These are phyloP conservation scores for Arge pagana DNA, from an alignment of 2,888 invertebrate genomes.

Conservation along the genomic window DNA sequence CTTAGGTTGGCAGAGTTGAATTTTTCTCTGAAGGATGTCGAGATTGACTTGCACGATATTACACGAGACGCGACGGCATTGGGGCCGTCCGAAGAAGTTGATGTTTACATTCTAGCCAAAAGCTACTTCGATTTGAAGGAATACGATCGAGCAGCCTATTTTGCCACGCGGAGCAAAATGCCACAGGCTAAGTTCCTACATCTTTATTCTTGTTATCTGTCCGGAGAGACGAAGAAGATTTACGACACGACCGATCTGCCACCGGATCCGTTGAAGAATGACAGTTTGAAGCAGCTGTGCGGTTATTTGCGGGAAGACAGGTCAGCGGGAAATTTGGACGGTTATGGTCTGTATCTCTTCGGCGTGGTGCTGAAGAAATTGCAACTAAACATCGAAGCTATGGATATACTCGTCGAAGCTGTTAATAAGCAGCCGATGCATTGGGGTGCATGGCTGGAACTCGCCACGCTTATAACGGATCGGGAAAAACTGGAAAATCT, in stretches of 20 bases:
- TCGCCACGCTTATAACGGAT: constrained; percentile 83
- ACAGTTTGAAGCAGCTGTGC: constrained; percentile 62
- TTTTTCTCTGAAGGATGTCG: constrained; percentile 72
- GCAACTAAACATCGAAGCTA: constrained; percentile 78
- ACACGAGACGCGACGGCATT: constrained; percentile 56
- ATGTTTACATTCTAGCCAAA: constrained; percentile 78
- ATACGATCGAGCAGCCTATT: constrained; percentile 85
- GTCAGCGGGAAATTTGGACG: constrained; percentile 73
- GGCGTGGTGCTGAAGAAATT: constrained; percentile 89
- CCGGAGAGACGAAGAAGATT: constrained; percentile 86
- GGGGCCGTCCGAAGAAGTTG: constrained; percentile 67
- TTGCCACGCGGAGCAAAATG: constrained; percentile 72
- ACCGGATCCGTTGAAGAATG: constrained; percentile 62
- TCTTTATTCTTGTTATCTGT: constrained; percentile 84
- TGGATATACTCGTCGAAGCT: constrained; percentile 78
- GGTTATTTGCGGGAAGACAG: constrained; percentile 65
- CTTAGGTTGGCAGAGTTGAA: constrained; percentile 82
- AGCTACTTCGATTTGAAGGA: constrained; percentile 90
- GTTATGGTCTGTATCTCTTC: constrained; percentile 85
- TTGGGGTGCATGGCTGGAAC: constrained; percentile 95
- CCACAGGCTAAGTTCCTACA: constrained; percentile 80
- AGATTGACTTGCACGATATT: constrained; percentile 63
- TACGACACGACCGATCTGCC: constrained; percentile 81
- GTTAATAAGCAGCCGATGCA: constrained; percentile 80
- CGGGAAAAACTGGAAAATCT: constrained; percentile 73